Evolutionary conservation across 2,113 vertebrate species (phyloP).

Genomic region (Oenanthe melanoleuca): DNA sequence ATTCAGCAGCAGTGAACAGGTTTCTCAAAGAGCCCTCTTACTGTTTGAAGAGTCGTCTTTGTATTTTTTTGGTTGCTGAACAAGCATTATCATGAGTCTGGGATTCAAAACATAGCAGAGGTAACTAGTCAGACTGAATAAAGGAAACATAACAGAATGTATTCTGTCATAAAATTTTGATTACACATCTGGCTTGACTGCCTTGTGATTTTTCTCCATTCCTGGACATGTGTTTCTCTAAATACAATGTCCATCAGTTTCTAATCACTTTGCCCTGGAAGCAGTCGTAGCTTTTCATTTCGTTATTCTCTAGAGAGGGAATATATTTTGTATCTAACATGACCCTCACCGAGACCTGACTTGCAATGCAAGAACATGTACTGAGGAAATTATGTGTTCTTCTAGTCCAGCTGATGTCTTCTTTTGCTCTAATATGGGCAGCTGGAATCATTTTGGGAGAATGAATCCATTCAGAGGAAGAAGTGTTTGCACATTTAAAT

Average conservation of each 20-base stretch:
- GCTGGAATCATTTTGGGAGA: constrained; percentile 58
- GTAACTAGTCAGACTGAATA: background rate
- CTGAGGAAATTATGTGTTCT: background rate
- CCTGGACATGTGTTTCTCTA: constrained; percentile 36
- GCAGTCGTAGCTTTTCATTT: constrained; percentile 42
- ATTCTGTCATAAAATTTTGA: constrained; percentile 36
- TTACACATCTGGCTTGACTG: constrained; percentile 44
- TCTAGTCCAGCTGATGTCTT: constrained; percentile 29
- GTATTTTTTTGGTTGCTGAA: constrained; percentile 22
- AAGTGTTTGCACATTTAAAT: constrained; percentile 53
- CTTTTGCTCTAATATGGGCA: constrained; percentile 37
- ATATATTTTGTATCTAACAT: constrained; percentile 58
- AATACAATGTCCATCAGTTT: constrained; percentile 43
- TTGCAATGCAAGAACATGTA: constrained; percentile 33
- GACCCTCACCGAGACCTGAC: constrained; percentile 35
- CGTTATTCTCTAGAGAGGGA: constrained; percentile 38
- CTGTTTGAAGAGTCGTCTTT: background rate
- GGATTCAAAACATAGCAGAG: background rate
- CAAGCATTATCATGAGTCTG: background rate
- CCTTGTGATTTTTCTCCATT: constrained; percentile 28
- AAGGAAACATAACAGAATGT: constrained; percentile 10
- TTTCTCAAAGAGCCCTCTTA: background rate
- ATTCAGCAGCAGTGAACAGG: background rate
- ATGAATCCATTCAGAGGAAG: constrained; percentile 45
- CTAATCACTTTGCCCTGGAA: constrained; percentile 28